phyloP scores from a whole-genome alignment of 1,140 invertebrate species.

The Ooceraea biroi region DNA sequence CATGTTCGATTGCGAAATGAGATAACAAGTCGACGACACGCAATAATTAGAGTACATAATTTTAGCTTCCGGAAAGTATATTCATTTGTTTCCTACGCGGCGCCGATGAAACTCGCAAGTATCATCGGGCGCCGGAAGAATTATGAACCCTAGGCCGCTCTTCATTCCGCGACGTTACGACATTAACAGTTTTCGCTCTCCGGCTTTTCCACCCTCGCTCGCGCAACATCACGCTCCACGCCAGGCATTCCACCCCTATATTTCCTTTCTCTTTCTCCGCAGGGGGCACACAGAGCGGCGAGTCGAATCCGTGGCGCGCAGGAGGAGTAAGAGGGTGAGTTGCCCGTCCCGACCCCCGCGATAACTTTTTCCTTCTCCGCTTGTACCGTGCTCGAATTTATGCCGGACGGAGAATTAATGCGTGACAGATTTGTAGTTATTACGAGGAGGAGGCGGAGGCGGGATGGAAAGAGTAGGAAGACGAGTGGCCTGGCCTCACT shows the following conservation, averaged over 20 bases:
- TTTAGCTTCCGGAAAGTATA: background rate
- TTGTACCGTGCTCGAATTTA: conserved; percentile 84
- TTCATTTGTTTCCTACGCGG: conserved; percentile 32
- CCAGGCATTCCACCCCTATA: conserved; percentile 21
- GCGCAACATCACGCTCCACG: conserved; percentile 44
- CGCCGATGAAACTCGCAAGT: conserved; percentile 45
- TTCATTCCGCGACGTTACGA: conserved; percentile 60
- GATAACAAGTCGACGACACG: no score
- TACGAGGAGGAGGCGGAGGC: conserved; percentile 79
- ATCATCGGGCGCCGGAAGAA: conserved; percentile 56
- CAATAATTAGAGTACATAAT: no score
- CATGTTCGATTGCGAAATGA: no score
- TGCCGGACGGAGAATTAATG: conserved; percentile 86
- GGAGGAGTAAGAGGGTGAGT: conserved; percentile 52
- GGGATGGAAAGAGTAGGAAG: conserved; percentile 79
- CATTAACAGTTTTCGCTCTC: conserved; percentile 64
- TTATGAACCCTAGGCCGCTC: conserved; percentile 44
- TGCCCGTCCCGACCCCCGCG: conserved; percentile 66
- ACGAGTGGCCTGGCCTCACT: conserved; percentile 80
- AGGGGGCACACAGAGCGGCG: conserved; percentile 44
- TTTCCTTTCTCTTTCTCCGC: conserved; percentile 35
- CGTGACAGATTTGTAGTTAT: conserved; percentile 86
- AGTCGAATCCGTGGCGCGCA: conserved; percentile 56
- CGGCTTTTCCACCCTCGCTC: conserved; percentile 48
- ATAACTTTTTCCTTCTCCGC: conserved; percentile 82